phyloP scores from a whole-genome alignment of 30 jellyfish, hydroid and myxozoan genomes.

The Phacellophora camtschatica region DNA sequence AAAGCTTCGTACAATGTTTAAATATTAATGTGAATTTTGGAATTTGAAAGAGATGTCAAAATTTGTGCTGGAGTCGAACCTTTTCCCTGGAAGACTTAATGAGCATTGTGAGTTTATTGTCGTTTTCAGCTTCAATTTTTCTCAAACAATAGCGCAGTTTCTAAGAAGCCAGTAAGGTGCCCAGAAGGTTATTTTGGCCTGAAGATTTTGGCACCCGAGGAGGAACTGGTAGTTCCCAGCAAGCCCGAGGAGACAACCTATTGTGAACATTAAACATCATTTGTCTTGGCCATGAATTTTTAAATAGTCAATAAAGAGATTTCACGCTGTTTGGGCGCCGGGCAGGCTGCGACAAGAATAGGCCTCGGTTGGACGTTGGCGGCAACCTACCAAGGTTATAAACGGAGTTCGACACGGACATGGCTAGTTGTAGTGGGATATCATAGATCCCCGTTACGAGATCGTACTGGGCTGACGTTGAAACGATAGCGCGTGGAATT shows the following conservation, averaged over 20 bases:
- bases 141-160: background rate
- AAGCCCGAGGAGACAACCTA: conserved; percentile 48
- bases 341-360: conserved; percentile 71
- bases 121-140: background rate
- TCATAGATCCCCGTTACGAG: conserved; percentile 52
- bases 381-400: conserved; percentile 76
- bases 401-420: conserved; percentile 64
- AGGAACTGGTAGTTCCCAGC: conserved; percentile 70
- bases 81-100: too few species aligned
- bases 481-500: conserved; percentile 75
- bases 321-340: conserved; percentile 91
- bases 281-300: conserved; percentile 76
- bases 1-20: too few species aligned
- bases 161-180: background rate
- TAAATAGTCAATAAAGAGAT: conserved; percentile 79
- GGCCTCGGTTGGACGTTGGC: conserved; percentile 79
- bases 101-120: background rate
- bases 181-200: conserved; percentile 26
- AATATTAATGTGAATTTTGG: too few species aligned
- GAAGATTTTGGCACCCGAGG: conserved; percentile 22
- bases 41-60: too few species aligned
- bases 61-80: too few species aligned
- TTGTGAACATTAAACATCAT: conserved; percentile 47
- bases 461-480: conserved; percentile 62
- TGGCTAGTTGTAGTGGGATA: conserved; percentile 64